These are phyloP conservation scores for Quiscalus mexicanus DNA, from an alignment of 2,113 vertebrate genomes.

Conservation along the genomic window DNA sequence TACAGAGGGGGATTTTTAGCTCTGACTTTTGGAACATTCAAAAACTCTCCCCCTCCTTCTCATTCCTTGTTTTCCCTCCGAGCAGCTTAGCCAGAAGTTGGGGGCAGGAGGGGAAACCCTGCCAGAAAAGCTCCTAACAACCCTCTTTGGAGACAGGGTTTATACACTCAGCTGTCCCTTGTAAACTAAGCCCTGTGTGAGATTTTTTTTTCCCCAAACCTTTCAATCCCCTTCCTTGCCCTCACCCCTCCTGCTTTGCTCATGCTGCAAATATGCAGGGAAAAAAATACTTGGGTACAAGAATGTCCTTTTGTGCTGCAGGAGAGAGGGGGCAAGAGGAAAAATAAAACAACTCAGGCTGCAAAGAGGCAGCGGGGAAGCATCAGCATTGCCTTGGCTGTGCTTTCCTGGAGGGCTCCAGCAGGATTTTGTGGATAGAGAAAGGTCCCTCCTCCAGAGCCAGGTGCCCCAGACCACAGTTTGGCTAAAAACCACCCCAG, in stretches of 20 bases:
- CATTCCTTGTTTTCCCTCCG: constrained; percentile 51
- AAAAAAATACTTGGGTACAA: constrained; percentile 53
- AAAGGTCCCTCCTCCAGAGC: background rate
- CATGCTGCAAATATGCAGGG: constrained; percentile 72
- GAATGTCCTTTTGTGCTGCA: constrained; percentile 70
- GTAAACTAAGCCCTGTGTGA: constrained; percentile 81
- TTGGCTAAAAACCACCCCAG: constrained; percentile 15
- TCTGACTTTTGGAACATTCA: constrained; percentile 1
- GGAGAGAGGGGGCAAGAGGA: constrained; percentile 7
- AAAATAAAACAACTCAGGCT: background rate
- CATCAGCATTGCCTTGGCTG: background rate
- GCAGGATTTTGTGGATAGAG: background rate
- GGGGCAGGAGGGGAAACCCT: constrained; percentile 12
- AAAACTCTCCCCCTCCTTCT: background rate
- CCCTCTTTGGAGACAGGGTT: constrained; percentile 72
- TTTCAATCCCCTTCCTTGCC: constrained; percentile 54
- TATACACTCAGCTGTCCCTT: constrained; percentile 81
- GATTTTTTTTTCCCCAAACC: constrained; percentile 73
- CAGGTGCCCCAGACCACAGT: background rate
- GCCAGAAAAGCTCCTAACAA: constrained; percentile 74
- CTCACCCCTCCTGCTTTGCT: constrained; percentile 63
- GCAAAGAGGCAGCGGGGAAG: background rate
- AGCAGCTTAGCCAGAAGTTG: constrained; percentile 51
- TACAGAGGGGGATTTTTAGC: background rate
- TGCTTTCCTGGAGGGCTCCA: background rate